Percentiles rank a stretch among this genome's conserved stretches.
phyloP scores from a whole-genome alignment of 2,888 invertebrate species.

The Spialia ferax region DNA sequence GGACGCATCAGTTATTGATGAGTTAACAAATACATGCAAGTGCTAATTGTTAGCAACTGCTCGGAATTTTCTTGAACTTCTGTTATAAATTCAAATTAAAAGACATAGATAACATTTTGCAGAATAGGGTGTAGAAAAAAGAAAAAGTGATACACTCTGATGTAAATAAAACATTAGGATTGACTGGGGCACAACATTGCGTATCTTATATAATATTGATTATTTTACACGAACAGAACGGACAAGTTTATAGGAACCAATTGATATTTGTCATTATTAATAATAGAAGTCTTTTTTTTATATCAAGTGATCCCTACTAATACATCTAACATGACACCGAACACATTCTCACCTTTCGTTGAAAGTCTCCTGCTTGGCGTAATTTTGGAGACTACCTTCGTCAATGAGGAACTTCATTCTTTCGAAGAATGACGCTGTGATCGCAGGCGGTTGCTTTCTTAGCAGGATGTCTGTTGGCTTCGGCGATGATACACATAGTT shows the following conservation, averaged over 20 bases:
- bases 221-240: conserved; percentile 22
- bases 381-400: conserved; percentile 99
- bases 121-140: conserved; percentile 42
- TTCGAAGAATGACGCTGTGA: conserved; percentile 99
- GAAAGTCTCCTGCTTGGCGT: conserved; percentile 97
- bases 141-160: conserved; percentile 73
- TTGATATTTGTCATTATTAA: conserved; percentile 45
- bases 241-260: conserved; percentile 46
- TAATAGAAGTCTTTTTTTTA: not conserved
- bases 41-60: conserved; percentile 56
- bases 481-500: conserved; percentile 97
- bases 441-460: conserved; percentile 97
- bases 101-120: conserved; percentile 5
- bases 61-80: conserved; percentile 36
- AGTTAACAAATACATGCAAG: conserved; percentile 71
- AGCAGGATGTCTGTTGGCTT: conserved; percentile 98
- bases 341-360: conserved; percentile 96
- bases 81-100: conserved; percentile 15
- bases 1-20: conserved; percentile 47
- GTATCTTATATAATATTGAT: conserved; percentile 72
- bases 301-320: conserved; percentile 40
- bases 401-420: conserved; percentile 99
- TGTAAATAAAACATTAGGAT: conserved; percentile 83
- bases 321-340: conserved; percentile 69
- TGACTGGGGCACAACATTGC: conserved; percentile 96